These are phyloP conservation scores for Calyptommatus sinebrachiatus DNA, from an alignment of 2,113 vertebrate species.

Conservation along the genomic window DNA sequence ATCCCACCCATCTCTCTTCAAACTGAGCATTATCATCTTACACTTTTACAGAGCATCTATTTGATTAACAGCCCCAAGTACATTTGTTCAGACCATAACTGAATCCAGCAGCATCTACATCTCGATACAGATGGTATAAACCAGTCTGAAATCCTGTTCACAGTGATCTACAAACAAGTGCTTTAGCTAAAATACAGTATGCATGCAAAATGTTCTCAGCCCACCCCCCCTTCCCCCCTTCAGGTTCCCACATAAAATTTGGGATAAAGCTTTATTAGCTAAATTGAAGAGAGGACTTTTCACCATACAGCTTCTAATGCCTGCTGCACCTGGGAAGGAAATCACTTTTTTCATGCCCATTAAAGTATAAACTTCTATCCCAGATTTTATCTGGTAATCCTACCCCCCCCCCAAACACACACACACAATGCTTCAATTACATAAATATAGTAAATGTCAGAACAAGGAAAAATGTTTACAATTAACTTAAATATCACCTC, in stretches of 20 bases:
- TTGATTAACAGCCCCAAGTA: conserved; percentile 38
- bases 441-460: conserved; percentile 61
- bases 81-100: background rate
- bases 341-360: no score
- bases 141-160: background rate
- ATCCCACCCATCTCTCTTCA: conserved; percentile 29
- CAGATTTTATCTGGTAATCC: no score
- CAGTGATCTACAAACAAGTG: background rate
- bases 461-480: conserved; percentile 36
- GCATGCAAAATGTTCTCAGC: conserved; percentile 19
- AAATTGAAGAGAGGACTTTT: no score
- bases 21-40: conserved; percentile 68
- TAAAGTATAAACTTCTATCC: no score
- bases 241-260: no score
- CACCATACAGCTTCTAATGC: no score
- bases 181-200: conserved; percentile 23
- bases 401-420: no score
- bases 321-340: no score
- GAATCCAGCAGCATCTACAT: background rate
- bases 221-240: no score
- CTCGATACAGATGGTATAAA: background rate
- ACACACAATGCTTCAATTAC: conserved; percentile 61
- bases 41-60: conserved; percentile 50
- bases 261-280: no score
- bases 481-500: conserved; percentile 31